These are phyloP conservation scores for Naja naja DNA, from an alignment of 2,113 vertebrate genomes.

Conservation along the genomic window DNA sequence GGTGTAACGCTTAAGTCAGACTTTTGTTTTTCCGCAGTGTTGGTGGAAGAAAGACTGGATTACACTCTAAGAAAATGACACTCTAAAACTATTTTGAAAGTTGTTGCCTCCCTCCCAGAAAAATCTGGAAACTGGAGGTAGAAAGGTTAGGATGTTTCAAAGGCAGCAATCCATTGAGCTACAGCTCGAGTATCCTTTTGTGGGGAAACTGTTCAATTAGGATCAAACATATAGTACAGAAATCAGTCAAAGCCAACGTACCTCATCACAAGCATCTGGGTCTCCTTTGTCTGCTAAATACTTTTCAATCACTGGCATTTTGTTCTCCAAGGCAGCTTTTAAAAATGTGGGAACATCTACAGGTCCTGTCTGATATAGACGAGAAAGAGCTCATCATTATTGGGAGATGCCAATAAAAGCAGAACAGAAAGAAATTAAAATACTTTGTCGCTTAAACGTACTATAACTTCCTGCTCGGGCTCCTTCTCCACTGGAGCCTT, in stretches of 20 bases:
- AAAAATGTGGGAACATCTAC: constrained; percentile 73
- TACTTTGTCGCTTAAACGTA: no score
- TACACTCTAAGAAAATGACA: neutral
- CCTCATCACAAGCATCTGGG: constrained; percentile 77
- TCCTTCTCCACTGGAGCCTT: constrained; percentile 70
- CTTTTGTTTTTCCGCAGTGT: neutral
- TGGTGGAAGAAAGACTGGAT: neutral
- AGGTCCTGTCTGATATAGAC: constrained; percentile 66
- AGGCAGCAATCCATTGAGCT: neutral
- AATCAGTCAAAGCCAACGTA: constrained; percentile 46
- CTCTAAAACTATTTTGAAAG: neutral
- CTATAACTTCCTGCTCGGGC: no score
- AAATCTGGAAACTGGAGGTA: neutral
- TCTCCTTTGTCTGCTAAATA: constrained; percentile 77
- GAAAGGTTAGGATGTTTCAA: neutral
- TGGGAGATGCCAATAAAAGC: neutral
- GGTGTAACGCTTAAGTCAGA: neutral
- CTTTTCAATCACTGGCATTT: constrained; percentile 74
- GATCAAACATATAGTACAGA: neutral
- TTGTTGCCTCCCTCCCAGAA: neutral
- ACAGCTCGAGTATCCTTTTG: neutral
- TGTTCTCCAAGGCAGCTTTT: constrained; percentile 79
- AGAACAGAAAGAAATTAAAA: constrained; percentile 1
- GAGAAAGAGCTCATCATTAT: no score
- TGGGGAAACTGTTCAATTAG: neutral